Evolutionary conservation across 2,888 invertebrate genomes (phyloP), one percentile per base, ranked within the genome.

Genomic region (Blera fallax): DNA sequence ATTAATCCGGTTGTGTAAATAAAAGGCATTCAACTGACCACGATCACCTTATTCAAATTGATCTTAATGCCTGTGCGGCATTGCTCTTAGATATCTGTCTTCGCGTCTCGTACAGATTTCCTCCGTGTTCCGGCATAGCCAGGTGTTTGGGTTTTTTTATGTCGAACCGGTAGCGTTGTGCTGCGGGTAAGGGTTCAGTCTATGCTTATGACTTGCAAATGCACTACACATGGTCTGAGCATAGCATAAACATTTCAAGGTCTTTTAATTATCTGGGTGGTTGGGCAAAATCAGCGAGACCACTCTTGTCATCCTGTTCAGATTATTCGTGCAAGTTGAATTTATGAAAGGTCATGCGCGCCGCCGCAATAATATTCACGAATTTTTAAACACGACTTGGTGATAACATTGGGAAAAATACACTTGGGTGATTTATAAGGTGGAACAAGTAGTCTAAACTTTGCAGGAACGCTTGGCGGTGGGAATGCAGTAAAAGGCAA

Each of bases 1-100:
- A 84, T 80, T 84, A 80, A 84, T 84, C 84, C 84, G 84, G 84
- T 84, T 84, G 84, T 79, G 56, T 65, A 80, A 80, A 80, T 80
- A 80, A 21, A 50, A 73, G 62, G 34, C 48, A 76, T 69, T 73
- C 69, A 64, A 64, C 43, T 70, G 74, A 65, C 84, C 84, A 79
- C 79, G 83, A 79, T 84, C 69, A 21, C 65, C 76, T 74, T 84
- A 84, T 84, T 84, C 74, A 84, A 84, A 84, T 84, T 65, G 79
- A 27, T 50, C 54, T 50, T 50, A 69, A 79, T 78, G 64, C 80
- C 56, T 65, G 27, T 24, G 58, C 58, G 81, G 21, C 69, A 52
- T 52, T 24, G 50, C 54, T 74, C 40, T 72, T 37, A 67, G 65
- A 65, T 78, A 67, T 54, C 37, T 65, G 45, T 56, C 67, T 65